Percentiles rank a stretch among this genome's conserved stretches.
Evolutionary conservation across 2,113 vertebrate genomes (phyloP).

Genomic region (Coptodon rendalli): DNA sequence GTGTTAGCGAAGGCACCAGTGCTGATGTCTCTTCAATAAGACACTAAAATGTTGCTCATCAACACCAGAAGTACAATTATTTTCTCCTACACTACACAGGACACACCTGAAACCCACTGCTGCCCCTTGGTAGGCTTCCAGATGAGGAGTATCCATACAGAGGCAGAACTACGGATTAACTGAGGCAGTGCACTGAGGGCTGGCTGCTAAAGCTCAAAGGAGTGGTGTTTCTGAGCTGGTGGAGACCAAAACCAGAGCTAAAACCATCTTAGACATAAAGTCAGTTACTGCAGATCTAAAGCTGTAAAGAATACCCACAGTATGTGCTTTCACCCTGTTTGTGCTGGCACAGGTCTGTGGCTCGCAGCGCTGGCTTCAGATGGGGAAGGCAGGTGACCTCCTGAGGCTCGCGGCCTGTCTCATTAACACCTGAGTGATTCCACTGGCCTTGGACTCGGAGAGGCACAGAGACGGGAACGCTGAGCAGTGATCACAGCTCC

Average conservation of each 20-base stretch:
- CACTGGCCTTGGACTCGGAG: not conserved
- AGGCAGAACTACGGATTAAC: not conserved
- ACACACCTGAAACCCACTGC: not conserved
- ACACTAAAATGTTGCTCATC: not conserved
- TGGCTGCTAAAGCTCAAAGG: not conserved
- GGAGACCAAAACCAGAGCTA: not conserved
- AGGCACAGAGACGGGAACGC: not conserved
- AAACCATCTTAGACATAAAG: not conserved
- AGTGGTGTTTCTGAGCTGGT: not conserved
- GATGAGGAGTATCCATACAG: not conserved
- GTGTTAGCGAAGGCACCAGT: not conserved
- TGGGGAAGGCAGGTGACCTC: not conserved
- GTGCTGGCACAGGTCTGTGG: not conserved
- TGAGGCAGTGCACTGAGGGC: not conserved
- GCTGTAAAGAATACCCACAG: not conserved
- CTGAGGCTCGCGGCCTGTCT: not conserved
- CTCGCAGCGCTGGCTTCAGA: not conserved
- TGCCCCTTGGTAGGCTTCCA: not conserved
- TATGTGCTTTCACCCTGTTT: not conserved
- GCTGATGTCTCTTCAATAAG: not conserved
- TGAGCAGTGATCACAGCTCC: not conserved
- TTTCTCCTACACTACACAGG: not conserved
- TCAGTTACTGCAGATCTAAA: not conserved
- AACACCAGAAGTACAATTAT: not conserved
- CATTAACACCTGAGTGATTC: slow-evolving; percentile 3